These are phyloP conservation scores for Dermochelys coriacea DNA, from an alignment of 2,797 vertebrate species.

Conservation along the genomic window DNA sequence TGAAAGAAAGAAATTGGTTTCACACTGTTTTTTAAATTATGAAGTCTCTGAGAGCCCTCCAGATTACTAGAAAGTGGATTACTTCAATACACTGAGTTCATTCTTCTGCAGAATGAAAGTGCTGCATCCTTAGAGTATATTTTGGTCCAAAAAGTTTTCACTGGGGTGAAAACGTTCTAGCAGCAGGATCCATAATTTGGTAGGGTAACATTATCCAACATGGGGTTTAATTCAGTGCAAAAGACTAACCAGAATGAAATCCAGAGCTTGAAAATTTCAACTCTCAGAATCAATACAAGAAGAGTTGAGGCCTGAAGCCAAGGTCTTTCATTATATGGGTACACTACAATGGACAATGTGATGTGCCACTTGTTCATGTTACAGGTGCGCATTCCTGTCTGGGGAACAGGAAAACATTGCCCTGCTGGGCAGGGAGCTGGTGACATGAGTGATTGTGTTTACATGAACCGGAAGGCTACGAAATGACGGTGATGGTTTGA, in stretches of 20 bases:
- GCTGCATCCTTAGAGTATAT: fast-evolving
- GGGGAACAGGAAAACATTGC: neutral
- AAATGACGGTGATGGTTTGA: conserved; percentile 52
- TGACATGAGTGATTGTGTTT: conserved; percentile 2
- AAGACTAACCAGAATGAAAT: neutral
- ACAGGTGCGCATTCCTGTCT: neutral
- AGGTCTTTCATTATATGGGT: neutral
- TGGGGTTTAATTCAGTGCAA: neutral
- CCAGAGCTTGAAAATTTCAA: neutral
- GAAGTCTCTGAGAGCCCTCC: neutral
- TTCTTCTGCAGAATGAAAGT: fast-evolving
- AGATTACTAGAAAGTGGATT: neutral
- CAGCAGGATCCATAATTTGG: neutral
- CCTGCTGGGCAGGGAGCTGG: conserved; percentile 6
- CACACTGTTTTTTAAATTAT: neutral
- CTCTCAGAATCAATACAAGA: neutral
- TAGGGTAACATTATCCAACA: neutral
- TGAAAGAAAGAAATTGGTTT: neutral
- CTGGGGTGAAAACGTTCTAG: neutral
- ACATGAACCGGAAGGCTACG: neutral
- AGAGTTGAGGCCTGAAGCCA: neutral
- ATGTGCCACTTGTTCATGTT: neutral
- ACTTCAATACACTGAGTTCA: neutral
- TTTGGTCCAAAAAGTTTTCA: fast-evolving
- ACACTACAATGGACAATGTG: neutral